phyloP scores from a whole-genome alignment of 2,888 invertebrate genomes.

The Micoletzkya japonica region DNA sequence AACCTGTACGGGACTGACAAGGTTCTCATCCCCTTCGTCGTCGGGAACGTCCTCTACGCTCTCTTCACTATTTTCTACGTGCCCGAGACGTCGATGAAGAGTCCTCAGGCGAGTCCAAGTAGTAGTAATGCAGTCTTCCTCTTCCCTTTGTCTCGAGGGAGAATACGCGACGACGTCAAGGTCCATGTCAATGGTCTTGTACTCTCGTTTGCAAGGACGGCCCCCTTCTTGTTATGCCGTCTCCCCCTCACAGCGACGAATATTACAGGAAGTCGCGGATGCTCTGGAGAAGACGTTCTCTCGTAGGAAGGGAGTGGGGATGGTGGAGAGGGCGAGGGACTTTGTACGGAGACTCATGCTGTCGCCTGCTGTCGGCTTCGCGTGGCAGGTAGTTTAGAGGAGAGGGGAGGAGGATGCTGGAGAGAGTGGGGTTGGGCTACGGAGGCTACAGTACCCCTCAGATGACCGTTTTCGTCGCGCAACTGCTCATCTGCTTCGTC shows the following conservation, averaged over 20 bases:
- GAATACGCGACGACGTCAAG: too few species aligned
- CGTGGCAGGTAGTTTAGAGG: slow-evolving; percentile 21
- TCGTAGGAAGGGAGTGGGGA: neutral
- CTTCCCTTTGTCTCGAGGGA: too few species aligned
- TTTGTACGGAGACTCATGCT: neutral
- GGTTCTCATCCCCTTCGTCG: slow-evolving; percentile 52
- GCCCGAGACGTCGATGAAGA: slow-evolving; percentile 52
- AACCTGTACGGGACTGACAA: slow-evolving; percentile 45
- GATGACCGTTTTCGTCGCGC: neutral
- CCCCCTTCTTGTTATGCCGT: too few species aligned
- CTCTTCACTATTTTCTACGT: slow-evolving; percentile 39
- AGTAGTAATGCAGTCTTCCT: too few species aligned
- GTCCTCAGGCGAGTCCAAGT: slow-evolving; percentile 39
- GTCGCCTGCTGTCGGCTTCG: neutral
- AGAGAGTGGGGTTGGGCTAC: neutral
- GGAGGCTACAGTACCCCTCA: neutral
- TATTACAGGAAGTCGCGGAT: slow-evolving; percentile 25
- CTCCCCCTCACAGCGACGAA: neutral
- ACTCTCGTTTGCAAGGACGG: too few species aligned
- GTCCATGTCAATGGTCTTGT: too few species aligned
- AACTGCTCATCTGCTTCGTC: slow-evolving; percentile 27
- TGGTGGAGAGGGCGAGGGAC: neutral
- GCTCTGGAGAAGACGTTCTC: slow-evolving; percentile 16
- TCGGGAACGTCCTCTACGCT: slow-evolving; percentile 49
- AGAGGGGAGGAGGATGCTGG: neutral